Evolutionary conservation across 2,888 invertebrate species (phyloP), one percentile per base, ranked within the genome.

Genomic region (Achlya flavicornis): DNA sequence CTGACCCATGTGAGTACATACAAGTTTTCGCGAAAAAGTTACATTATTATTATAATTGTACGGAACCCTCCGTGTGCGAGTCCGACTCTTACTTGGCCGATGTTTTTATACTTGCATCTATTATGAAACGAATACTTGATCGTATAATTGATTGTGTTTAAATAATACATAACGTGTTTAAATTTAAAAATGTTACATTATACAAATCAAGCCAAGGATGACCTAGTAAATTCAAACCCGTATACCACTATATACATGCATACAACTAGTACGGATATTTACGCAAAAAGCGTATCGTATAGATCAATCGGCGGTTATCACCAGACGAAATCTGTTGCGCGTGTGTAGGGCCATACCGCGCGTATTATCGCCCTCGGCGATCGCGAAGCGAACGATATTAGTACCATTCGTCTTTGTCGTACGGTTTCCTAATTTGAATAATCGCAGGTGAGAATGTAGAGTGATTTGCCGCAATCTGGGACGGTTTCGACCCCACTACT

Each of bases 351-450:
- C 86, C 88, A 90, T 88, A 89, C 83, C 81, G 78, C 81, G 84
- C 79, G 81, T 80, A 78, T 77, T 91, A 93, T 93, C 92, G 87
- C 76, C 69, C 79, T 70, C 74, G 77, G 86, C 87, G 85, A 92
- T 93, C 93, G 87, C 87, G 76, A 79, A 83, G 80, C 84, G 84
- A 83, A 82, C 91, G 92, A 91, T 93, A 93, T 93, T 92, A 92
- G 87, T 86, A 86, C 92, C 92, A 93, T 93, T 92, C 93, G 92
- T 93, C 93, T 93, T 90, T 93, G 93, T 93, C 93, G 91, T 91
- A 86, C 88, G 88, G 85, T 88, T 92, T 87, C 88, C 91, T 93
- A 90, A 93, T 93, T 93, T 93, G 89, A 93, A 93, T 93, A 93
- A 93, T 93, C 92, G 90, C 84, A 89, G 90, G 92, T 92, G 90